Base-by-base conservation (phyloP, 1,140 invertebrate genomes). In the Polyergus mexicanus region DNA sequence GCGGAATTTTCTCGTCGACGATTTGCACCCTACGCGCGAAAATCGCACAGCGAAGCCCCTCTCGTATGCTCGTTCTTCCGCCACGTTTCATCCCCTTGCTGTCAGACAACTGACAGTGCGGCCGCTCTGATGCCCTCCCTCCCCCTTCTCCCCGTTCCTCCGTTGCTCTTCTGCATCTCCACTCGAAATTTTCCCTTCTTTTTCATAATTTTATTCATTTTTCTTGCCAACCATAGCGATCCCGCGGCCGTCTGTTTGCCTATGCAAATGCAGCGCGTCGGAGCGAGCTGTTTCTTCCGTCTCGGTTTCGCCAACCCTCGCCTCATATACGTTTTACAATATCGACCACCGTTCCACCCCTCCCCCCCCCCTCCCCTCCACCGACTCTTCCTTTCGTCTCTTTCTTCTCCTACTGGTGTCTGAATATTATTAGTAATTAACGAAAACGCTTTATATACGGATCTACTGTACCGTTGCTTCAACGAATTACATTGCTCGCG, bases 341-440 rank as follows among this genome's bases (percentile, higher is more conserved):
- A 63, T 60, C 87, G 47, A 65, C 88, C 51, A 38, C 38, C 35
- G n/a, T 22, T 10, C 51, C 13, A 6, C 1, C 19, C 66, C 54
- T n/a, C n/a, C n/a, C n/a, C n/a, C n/a, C n/a, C n/a, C n/a, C n/a
- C n/a, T n/a, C n/a, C n/a, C n/a, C n/a, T n/a, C n/a, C n/a, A n/a
- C 32, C 47, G 32, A 74, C 66, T 86, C 60, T 72, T 60, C 76
- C 81, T 68, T 56, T 81, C 77, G 86, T 75, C 68, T 83, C 81
- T 86, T 54, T 10, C 35, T 71, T 44, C 54, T 4, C 22, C n/a
- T 5, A 58, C 38, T 32, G 58, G 85, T 90, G 93, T 93, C 92
- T 94, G 94, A 95, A 95, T 95, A 94, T 95, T 95, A 95, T 95
- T 95, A 95, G 94, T 95, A 94, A 95, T 95, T 94, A 94, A 92